phyloP scores from a whole-genome alignment of 2,113 vertebrate genomes.

The Perca flavescens region DNA sequence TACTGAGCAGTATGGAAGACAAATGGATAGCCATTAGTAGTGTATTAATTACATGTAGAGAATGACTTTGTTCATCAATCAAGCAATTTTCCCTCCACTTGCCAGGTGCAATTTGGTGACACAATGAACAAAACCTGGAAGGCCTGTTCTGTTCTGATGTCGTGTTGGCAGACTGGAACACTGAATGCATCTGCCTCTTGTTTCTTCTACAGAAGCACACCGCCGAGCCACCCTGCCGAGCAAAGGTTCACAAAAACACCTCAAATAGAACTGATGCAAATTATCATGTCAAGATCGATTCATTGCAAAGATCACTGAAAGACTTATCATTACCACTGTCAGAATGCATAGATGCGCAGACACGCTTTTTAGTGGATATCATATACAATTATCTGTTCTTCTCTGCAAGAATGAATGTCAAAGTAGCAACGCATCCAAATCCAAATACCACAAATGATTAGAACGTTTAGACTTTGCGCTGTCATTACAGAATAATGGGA shows the following conservation, averaged over 20 bases:
- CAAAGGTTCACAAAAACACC: constrained; percentile 77
- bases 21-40: constrained; percentile 81
- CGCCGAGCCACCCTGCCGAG: constrained; percentile 64
- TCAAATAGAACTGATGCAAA: constrained; percentile 79
- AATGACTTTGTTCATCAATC: constrained; percentile 85
- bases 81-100: constrained; percentile 77
- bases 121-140: constrained; percentile 72
- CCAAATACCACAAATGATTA: constrained; percentile 59
- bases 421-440: constrained; percentile 48
- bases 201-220: constrained; percentile 56
- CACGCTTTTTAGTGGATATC: constrained; percentile 64
- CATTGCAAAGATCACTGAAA: constrained; percentile 76
- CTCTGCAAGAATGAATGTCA: constrained; percentile 62
- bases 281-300: constrained; percentile 82
- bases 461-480: constrained; percentile 31
- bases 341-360: constrained; percentile 57
- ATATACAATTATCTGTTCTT: constrained; percentile 69
- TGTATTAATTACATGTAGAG: constrained; percentile 87
- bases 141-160: constrained; percentile 68
- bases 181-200: constrained; percentile 74
- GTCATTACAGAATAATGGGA: constrained; percentile 52
- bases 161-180: constrained; percentile 76
- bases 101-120: constrained; percentile 82
- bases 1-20: constrained; percentile 60
- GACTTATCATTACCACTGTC: constrained; percentile 76